phyloP scores from a whole-genome alignment of 2,888 invertebrate species.

The Eulithis prunata region DNA sequence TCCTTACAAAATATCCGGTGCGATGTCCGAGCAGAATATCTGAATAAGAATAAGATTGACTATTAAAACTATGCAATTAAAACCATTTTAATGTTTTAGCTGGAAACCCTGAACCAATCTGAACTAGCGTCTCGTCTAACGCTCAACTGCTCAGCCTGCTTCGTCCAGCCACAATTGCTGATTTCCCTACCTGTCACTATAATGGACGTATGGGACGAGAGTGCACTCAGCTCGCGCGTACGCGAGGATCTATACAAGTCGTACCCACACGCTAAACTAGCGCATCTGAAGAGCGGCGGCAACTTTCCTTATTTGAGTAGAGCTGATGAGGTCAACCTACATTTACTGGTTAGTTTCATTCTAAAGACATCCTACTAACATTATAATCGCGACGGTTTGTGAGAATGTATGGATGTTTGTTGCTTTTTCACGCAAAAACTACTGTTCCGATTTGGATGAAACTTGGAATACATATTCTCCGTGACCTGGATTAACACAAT shows the following conservation, averaged over 20 bases:
- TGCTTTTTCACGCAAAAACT: too few species aligned
- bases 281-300: constrained; percentile 94
- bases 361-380: too few species aligned
- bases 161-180: constrained; percentile 90
- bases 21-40: too few species aligned
- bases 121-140: constrained; percentile 94
- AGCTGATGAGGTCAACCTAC: constrained; percentile 94
- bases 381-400: too few species aligned
- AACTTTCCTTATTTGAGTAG: constrained; percentile 96
- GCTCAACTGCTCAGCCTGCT: constrained; percentile 92
- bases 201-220: constrained; percentile 95
- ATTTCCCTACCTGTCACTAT: constrained; percentile 89
- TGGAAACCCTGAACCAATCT: constrained; percentile 92
- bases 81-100: constrained; percentile 73
- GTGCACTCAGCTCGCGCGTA: constrained; percentile 90
- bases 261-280: constrained; percentile 93
- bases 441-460: too few species aligned
- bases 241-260: constrained; percentile 93
- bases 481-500: too few species aligned
- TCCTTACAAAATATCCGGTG: too few species aligned
- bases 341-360: constrained; percentile 88
- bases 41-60: too few species aligned
- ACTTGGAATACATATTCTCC: too few species aligned
- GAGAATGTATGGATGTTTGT: too few species aligned
- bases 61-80: too few species aligned